Evolutionary conservation across 2,113 vertebrate genomes (phyloP).

Genomic region (Psilopsiagon aurifrons): DNA sequence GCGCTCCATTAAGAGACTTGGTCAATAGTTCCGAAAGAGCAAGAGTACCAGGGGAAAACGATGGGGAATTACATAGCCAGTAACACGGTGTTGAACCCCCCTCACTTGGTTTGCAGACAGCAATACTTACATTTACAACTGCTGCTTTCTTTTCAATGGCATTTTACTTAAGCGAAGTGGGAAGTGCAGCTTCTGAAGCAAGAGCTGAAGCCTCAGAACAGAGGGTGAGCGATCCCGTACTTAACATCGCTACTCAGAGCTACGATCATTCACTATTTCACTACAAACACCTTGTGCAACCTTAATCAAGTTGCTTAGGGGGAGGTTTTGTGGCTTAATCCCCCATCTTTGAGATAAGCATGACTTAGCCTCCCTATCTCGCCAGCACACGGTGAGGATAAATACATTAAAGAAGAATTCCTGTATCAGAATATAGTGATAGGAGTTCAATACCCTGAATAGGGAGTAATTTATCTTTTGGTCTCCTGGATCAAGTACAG

Average conservation of each 20-base stretch:
- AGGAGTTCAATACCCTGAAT: conserved; percentile 29
- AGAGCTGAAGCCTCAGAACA: not conserved
- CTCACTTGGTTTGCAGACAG: not conserved
- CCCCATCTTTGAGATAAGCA: conserved; percentile 48
- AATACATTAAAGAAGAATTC: conserved; percentile 56
- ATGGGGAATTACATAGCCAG: not conserved
- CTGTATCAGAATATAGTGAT: conserved; percentile 48
- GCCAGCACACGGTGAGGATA: conserved; percentile 14
- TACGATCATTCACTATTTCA: not conserved
- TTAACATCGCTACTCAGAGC: not conserved
- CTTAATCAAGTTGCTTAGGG: not conserved
- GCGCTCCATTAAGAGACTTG: not conserved
- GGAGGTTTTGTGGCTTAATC: not conserved
- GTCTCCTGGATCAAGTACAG: conserved; percentile 64
- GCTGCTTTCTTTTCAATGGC: not conserved
- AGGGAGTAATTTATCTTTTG: conserved; percentile 40
- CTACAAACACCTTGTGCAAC: not conserved
- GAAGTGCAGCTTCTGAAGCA: not conserved
- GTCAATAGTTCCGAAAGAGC: not conserved
- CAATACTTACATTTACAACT: not conserved
- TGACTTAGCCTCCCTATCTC: conserved; percentile 44
- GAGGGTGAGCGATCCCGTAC: not conserved
- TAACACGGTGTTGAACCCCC: not conserved
- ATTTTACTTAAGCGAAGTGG: not conserved
- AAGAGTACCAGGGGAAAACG: not conserved